A percentile compares a stretch with the other conserved stretches of the same genome.
Evolutionary conservation across 1,140 invertebrate species (phyloP).

Genomic region (Apis cerana): DNA sequence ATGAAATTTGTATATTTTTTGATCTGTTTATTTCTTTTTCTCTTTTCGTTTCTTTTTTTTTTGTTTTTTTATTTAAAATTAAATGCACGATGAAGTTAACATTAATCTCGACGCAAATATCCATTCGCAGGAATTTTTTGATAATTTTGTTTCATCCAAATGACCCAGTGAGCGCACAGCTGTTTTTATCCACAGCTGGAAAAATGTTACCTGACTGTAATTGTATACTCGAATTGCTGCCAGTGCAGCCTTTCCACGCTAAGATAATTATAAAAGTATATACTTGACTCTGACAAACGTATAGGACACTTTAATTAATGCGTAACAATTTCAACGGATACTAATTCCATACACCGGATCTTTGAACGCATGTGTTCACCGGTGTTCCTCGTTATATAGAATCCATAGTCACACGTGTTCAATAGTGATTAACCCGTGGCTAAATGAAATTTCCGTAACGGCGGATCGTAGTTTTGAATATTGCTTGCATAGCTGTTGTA

Average conservation of each 20-base stretch:
- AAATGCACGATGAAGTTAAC: neutral
- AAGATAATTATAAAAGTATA: constrained; percentile 33
- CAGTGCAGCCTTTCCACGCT: neutral
- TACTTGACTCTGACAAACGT: constrained; percentile 9
- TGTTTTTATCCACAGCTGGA: neutral
- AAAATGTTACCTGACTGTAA: constrained; percentile 7
- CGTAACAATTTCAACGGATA: constrained; percentile 28
- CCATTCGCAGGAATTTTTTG: neutral
- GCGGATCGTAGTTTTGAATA: constrained; percentile 13
- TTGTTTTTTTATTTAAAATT: neutral
- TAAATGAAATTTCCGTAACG: constrained; percentile 24
- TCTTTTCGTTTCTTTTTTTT: neutral
- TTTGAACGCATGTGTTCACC: neutral
- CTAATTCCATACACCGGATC: constrained; percentile 18
- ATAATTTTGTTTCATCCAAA: constrained; percentile 1
- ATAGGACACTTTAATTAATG: constrained; percentile 28
- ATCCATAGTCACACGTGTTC: constrained; percentile 14
- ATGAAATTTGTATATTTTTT: neutral
- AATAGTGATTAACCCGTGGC: constrained; percentile 19
- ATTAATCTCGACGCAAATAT: neutral
- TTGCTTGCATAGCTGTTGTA: neutral
- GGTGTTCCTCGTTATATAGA: neutral
- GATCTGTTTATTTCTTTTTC: neutral
- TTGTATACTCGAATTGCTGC: neutral
- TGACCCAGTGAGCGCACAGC: neutral